Conservation (phyloP, 2,113 vertebrate genomes). For the Pelusios castaneus region DNA sequence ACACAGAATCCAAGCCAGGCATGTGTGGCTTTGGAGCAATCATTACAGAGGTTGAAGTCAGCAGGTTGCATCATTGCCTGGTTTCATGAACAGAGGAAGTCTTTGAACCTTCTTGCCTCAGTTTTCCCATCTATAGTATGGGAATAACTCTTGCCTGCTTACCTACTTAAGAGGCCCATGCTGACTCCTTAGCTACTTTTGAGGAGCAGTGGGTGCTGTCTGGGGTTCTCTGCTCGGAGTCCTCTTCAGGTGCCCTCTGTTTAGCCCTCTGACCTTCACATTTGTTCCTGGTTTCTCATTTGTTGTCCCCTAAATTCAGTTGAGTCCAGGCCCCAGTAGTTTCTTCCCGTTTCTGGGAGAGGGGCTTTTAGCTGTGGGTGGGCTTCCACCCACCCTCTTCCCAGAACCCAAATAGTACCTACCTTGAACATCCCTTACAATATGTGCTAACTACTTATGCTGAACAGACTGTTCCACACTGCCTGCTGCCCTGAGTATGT, state of each 20-base stretch:
- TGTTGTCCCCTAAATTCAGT: no score
- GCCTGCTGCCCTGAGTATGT: not conserved
- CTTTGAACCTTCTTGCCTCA: not conserved
- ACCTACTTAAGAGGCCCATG: not conserved
- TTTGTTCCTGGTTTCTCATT: no score
- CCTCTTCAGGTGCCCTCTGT: no score
- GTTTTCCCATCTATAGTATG: not conserved
- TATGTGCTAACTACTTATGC: not conserved
- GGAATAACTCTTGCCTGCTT: not conserved
- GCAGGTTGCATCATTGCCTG: not conserved
- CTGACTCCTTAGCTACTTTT: no score
- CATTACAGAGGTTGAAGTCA: not conserved
- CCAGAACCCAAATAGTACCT: no score
- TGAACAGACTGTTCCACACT: not conserved
- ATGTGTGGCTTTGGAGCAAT: not conserved
- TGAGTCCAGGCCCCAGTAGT: no score
- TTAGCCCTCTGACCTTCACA: no score
- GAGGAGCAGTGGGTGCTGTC: no score
- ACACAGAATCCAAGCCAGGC: accelerated
- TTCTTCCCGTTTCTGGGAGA: no score
- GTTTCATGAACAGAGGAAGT: not conserved
- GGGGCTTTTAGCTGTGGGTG: no score
- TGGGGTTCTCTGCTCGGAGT: no score
- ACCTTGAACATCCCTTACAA: not conserved
- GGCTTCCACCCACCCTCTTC: no score